These are phyloP conservation scores for Halcyon chelicuti DNA, from an alignment of 2,797 vertebrate genomes.

Conservation along the genomic window DNA sequence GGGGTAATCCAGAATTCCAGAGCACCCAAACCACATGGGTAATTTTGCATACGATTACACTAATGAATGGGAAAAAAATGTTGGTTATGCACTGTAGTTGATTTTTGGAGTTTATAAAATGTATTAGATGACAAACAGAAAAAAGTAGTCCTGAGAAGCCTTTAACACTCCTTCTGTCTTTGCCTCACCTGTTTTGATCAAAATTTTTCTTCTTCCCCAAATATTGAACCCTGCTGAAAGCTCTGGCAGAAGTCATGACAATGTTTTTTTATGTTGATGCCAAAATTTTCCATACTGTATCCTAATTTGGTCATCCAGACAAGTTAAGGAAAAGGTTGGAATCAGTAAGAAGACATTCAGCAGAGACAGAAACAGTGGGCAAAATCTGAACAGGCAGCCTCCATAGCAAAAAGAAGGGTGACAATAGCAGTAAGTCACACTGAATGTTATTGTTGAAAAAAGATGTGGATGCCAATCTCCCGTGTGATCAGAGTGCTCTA, in stretches of 20 bases:
- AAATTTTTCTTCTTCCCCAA: background rate
- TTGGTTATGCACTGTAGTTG: background rate
- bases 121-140: background rate
- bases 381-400: background rate
- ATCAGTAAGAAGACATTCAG: background rate
- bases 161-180: background rate
- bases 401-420: background rate
- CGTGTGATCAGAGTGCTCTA: background rate
- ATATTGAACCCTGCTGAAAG: background rate
- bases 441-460: background rate
- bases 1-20: background rate
- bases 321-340: background rate
- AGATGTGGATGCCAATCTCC: fast-evolving
- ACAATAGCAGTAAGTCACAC: background rate
- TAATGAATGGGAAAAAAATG: background rate
- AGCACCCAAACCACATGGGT: background rate
- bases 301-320: background rate
- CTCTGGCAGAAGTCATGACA: background rate
- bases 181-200: background rate
- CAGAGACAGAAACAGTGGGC: background rate
- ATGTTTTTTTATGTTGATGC: background rate
- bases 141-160: background rate
- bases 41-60: background rate
- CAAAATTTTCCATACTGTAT: background rate
- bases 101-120: background rate